Evolutionary conservation across 1,140 invertebrate species (phyloP).

Genomic region (Pogonomyrmex californicus): DNA sequence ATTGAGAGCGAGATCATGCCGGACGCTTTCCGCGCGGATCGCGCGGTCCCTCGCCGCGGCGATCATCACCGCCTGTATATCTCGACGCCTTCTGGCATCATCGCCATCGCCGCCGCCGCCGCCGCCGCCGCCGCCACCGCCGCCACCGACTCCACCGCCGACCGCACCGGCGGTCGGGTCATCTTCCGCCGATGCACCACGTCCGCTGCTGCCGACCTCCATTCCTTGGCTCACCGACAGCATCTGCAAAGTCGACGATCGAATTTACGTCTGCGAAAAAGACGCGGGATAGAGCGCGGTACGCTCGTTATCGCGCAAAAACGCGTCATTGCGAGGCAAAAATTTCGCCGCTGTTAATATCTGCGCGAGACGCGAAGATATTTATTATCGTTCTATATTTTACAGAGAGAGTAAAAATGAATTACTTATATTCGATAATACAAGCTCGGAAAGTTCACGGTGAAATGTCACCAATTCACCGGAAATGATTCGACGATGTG

Average conservation of each 20-base stretch:
- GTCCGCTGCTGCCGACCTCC: constrained; percentile 88
- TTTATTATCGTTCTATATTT: not conserved
- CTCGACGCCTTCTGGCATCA: constrained; percentile 72
- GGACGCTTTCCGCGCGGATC: constrained; percentile 88
- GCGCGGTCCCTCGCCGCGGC: constrained; percentile 88
- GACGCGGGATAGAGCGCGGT: not conserved
- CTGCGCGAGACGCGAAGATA: not conserved
- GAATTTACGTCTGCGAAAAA: constrained; percentile 3
- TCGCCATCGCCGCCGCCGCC: constrained; percentile 87
- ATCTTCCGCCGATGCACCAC: constrained; percentile 85
- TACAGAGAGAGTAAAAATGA: not conserved
- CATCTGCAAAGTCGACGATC: constrained; percentile 86
- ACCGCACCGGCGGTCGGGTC: constrained; percentile 79
- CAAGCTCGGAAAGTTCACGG: not conserved
- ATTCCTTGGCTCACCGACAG: constrained; percentile 88
- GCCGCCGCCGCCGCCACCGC: constrained; percentile 67
- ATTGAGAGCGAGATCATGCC: constrained; percentile 89
- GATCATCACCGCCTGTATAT: constrained; percentile 84
- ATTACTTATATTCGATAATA: not conserved
- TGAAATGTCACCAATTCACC: no score
- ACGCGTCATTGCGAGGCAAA: not conserved
- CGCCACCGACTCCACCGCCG: constrained; percentile 75
- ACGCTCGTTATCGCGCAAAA: not conserved
- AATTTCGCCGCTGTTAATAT: not conserved
- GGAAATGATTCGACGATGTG: not conserved